These are phyloP conservation scores for Germaria angustata DNA, from an alignment of 2,888 invertebrate genomes.

Conservation along the genomic window DNA sequence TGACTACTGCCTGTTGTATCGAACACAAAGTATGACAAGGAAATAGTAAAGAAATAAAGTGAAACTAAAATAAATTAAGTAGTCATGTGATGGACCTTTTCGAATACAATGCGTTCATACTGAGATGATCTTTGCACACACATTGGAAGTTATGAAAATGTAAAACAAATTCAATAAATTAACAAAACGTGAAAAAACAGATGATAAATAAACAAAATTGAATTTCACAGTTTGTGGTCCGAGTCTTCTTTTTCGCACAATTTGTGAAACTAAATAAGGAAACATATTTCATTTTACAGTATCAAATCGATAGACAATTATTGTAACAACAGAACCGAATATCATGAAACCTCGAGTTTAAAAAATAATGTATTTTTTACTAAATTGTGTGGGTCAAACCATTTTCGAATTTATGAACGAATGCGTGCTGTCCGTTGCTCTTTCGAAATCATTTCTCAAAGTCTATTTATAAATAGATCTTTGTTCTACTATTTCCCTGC, in stretches of 20 bases:
- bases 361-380: too few species aligned
- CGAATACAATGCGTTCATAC: constrained; percentile 1
- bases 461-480: too few species aligned
- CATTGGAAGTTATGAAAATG: constrained; percentile 12
- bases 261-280: not conserved
- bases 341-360: too few species aligned
- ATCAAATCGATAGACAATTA: too few species aligned
- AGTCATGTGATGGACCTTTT: constrained; percentile 8
- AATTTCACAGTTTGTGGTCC: constrained; percentile 70
- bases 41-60: not conserved
- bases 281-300: too few species aligned
- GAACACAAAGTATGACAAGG: too few species aligned
- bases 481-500: too few species aligned
- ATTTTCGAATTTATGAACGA: too few species aligned
- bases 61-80: not conserved
- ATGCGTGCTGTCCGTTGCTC: too few species aligned
- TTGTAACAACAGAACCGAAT: not conserved
- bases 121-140: not conserved
- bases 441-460: too few species aligned
- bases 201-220: constrained; percentile 67
- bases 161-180: constrained; percentile 62
- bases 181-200: constrained; percentile 58
- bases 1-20: not conserved
- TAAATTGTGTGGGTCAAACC: too few species aligned
- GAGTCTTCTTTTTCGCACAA: constrained; percentile 2